phyloP scores from a whole-genome alignment of 2,888 invertebrate genomes.

The Sesia apiformis region DNA sequence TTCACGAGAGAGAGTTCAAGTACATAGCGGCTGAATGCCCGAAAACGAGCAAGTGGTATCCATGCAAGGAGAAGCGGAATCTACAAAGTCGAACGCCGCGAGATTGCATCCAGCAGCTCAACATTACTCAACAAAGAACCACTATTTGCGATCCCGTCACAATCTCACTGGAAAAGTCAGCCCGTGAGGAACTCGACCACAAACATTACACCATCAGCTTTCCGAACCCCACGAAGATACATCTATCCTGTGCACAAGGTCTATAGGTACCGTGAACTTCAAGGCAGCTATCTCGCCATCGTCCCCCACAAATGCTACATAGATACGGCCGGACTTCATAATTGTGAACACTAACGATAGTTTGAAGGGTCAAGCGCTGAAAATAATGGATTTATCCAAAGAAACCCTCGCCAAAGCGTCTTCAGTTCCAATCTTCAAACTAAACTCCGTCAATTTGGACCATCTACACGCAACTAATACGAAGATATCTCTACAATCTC shows the following conservation, averaged over 20 bases:
- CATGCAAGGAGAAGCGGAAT: too few species aligned
- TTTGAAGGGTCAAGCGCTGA: too few species aligned
- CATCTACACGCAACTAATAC: too few species aligned
- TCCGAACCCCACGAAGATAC: too few species aligned
- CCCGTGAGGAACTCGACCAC: slow-evolving; percentile 9
- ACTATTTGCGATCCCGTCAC: slow-evolving; percentile 3
- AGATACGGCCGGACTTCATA: slow-evolving; percentile 1
- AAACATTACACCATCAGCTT: slow-evolving; percentile 9
- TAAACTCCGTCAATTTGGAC: neutral
- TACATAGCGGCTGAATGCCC: slow-evolving; percentile 8
- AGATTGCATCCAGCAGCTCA: too few species aligned
- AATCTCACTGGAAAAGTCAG: slow-evolving; percentile 4
- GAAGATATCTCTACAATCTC: neutral
- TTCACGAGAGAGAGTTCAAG: neutral
- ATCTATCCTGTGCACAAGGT: too few species aligned
- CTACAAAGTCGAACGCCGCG: too few species aligned
- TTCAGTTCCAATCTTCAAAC: neutral
- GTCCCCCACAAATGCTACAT: slow-evolving; percentile 6
- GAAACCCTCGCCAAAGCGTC: neutral
- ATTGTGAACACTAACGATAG: slow-evolving; percentile 1
- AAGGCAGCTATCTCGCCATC: slow-evolving; percentile 12
- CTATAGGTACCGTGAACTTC: slow-evolving; percentile 5
- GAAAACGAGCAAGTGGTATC: slow-evolving; percentile 3
- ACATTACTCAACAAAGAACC: slow-evolving; percentile 5
- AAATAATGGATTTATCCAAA: slow-evolving; percentile 2